Evolutionary conservation across 2,888 invertebrate genomes (phyloP).

Genomic region (Digitonthophagus gazella): DNA sequence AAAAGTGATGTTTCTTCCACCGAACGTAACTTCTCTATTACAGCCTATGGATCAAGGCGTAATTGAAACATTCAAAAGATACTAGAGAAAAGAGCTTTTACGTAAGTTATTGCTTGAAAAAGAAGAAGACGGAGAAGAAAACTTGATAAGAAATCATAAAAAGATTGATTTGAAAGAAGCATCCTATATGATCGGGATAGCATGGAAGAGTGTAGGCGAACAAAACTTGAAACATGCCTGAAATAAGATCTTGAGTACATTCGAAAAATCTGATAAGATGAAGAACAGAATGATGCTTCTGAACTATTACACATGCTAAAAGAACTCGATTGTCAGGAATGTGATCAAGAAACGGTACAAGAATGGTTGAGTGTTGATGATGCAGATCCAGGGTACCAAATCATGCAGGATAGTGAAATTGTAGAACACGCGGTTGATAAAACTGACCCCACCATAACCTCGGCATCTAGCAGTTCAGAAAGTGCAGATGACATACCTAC

Average conservation of each 20-base stretch:
- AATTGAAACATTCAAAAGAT: slow-evolving; percentile 33
- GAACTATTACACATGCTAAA: not conserved
- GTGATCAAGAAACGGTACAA: slow-evolving; percentile 29
- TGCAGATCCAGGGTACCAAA: no score
- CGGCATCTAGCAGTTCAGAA: not conserved
- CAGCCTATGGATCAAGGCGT: no score
- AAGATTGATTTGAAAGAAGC: slow-evolving; percentile 32
- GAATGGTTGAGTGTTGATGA: slow-evolving; percentile 31
- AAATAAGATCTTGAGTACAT: no score
- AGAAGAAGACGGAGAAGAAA: no score
- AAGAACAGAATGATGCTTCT: not conserved
- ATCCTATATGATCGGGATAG: slow-evolving; percentile 30
- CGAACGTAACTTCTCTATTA: slow-evolving; percentile 32
- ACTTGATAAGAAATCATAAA: no score
- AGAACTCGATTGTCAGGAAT: slow-evolving; percentile 21
- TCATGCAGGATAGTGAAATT: no score
- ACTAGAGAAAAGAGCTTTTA: slow-evolving; percentile 33
- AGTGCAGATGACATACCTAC: not conserved
- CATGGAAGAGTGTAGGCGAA: slow-evolving; percentile 31
- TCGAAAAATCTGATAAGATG: slow-evolving; percentile 21
- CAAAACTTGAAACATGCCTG: slow-evolving; percentile 31
- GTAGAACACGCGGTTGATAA: no score
- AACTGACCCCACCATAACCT: no score
- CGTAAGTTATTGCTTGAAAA: no score
- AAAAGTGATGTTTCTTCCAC: slow-evolving; percentile 20